phyloP scores from a whole-genome alignment of 64 coral and sea anemone species.

The Anthopleura sola region DNA sequence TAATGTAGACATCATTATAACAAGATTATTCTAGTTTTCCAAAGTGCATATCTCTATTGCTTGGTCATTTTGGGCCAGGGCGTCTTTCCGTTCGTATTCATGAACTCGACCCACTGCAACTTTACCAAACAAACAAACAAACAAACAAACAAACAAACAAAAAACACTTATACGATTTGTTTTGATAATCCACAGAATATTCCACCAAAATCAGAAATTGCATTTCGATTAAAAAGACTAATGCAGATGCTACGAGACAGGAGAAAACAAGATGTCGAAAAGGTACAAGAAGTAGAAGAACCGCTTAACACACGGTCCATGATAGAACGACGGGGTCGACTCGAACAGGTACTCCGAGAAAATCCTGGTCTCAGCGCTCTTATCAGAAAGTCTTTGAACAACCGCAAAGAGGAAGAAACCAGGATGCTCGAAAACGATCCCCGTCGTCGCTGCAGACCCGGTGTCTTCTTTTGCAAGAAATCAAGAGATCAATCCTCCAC shows the following conservation, averaged over 20 bases:
- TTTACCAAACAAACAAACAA: no score
- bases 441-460: slow-evolving; percentile 3
- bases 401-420: neutral
- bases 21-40: no score
- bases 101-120: no score
- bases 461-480: slow-evolving; percentile 7
- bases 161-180: neutral
- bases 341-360: neutral
- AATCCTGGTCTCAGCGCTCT: slow-evolving; percentile 7
- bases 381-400: neutral
- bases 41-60: no score
- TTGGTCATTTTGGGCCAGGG: no score
- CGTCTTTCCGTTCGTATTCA: no score
- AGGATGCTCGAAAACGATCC: slow-evolving; percentile 9
- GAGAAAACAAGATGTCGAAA: neutral
- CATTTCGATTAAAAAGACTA: slow-evolving; percentile 13
- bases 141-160: no score
- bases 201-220: slow-evolving; percentile 14
- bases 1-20: no score
- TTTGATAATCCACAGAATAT: neutral
- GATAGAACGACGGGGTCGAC: neutral
- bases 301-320: neutral
- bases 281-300: neutral
- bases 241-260: neutral
- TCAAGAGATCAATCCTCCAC: neutral